Base-by-base conservation (phyloP, 2,888 invertebrate genomes). In the Nineta flava region DNA sequence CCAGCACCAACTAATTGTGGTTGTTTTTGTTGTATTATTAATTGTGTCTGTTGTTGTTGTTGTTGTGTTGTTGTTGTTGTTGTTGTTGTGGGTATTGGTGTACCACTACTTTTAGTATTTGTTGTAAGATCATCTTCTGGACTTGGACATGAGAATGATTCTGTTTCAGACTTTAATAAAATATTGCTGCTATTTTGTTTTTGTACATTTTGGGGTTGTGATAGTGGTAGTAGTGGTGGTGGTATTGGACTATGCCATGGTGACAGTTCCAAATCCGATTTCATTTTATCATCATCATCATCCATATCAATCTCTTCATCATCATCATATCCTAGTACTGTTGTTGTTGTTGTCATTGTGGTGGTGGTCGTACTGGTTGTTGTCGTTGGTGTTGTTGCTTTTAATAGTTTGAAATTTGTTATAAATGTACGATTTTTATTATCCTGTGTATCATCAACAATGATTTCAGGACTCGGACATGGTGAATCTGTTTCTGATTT, bases 181-280 rank as follows among this genome's bases (percentile, higher is more conserved):
- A 15, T 38, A 15, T n/a, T 15, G 38, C n/a, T 13, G 4, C n/a
- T 13, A 13, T n/a, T 13, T 15, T n/a, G 15, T 15, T n/a, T n/a
- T 13, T 38, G 38, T 15, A 15, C 15, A n/a, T 6, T 13, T 5
- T 38, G 38, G 12, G 15, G n/a, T 4, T 44, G 13, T n/a, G 15
- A 17, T n/a, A n/a, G n/a, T n/a, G n/a, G n/a, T n/a, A n/a, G n/a
- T n/a, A n/a, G n/a, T n/a, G n/a, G n/a, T 16, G 41, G 6, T 13
- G 12, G 26, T 45, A 53, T 61, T 2, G 67, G 67, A 65, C 76
- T 75, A 45, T 76, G 74, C 54, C 66, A 66, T 1, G 66, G 64
- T 10, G 67, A 68, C n/a, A n/a, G n/a, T 50, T 68, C 68, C 3
- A 63, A 63, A 51, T 68, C 68, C 1, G 65, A 66, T 53, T 71